Evolutionary conservation across 2,888 invertebrate species (phyloP), one percentile per base, ranked within the genome.

Genomic region (Meliscaeva auricollis): DNA sequence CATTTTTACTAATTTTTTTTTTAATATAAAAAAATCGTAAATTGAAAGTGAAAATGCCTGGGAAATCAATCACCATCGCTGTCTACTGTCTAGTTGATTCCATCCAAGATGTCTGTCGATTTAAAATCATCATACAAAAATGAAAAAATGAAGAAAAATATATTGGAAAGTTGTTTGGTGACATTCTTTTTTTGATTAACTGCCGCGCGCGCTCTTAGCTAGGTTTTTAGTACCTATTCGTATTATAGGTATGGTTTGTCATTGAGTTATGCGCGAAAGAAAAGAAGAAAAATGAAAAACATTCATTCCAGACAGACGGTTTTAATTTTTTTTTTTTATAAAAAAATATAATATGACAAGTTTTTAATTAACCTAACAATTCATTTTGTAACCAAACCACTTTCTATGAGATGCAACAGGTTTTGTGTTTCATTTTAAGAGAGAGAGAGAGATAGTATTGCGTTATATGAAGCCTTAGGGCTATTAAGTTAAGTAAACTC

Each of bases 151-250:
- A 64, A 69, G 48, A 73, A 64, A 66, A 38, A 77, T 64, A 79
- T 35, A 56, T 77, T 77, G 72, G 79, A 83, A 83, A 83, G 83
- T 75, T 83, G 83, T 75, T 74, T 66, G 70, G 79, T 79, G 74
- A 83, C 83, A 79, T 58, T 78, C 41, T 78, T 68, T 78, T 68
- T 46, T 66, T 77, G 56, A 60, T 76, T 52, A 48, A 81, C 58
- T 66, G 64, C 26, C n/a, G 22, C 38, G 6, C 11, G 15, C 22
- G 22, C 38, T 15, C 38, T 13, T 62, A 22, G 3, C n/a, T 26
- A 62, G 5, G 6, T 64, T 15, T 11, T 7, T 11, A 22, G n/a
- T 5, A 7, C 17, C n/a, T n/a, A n/a, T 15, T 8, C 13, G n/a
- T n/a, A n/a, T n/a, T n/a, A 17, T 22, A 30, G 38, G 60, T 22